A percentile compares a stretch with the other conserved stretches of the same genome.
These are phyloP conservation scores for Hermaeophaga mercurialis DNA, from an alignment of 2,888 invertebrate species.

Conservation along the genomic window DNA sequence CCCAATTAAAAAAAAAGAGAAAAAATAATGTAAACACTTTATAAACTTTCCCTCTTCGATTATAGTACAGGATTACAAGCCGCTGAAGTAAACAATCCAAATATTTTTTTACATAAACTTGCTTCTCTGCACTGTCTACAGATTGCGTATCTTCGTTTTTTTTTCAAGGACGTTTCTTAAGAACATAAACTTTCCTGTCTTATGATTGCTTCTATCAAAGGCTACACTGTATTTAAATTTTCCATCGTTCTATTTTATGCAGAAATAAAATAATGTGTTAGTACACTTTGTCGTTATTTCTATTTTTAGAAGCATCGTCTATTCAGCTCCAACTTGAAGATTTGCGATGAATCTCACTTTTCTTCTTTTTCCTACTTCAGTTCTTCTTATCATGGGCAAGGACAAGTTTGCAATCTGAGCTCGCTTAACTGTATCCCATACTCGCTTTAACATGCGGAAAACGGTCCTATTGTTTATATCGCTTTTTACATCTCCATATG, in stretches of 20 bases:
- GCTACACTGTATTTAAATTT: conserved; percentile 2
- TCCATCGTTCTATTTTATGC: conserved; percentile 7
- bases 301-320: conserved; percentile 14
- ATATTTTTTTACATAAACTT: too few species aligned
- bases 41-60: too few species aligned
- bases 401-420: conserved; percentile 26
- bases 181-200: neutral
- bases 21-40: too few species aligned
- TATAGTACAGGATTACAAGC: too few species aligned
- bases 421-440: conserved; percentile 46
- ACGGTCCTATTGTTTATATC: conserved; percentile 49
- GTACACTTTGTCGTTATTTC: conserved; percentile 10
- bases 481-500: conserved; percentile 44
- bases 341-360: conserved; percentile 17
- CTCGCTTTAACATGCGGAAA: conserved; percentile 40
- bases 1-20: too few species aligned
- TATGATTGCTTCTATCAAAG: neutral
- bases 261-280: conserved; percentile 12
- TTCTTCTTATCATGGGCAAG: conserved; percentile 22
- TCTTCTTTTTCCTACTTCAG: neutral
- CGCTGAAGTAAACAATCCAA: too few species aligned
- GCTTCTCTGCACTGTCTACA: too few species aligned
- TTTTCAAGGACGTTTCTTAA: neutral
- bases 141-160: too few species aligned
- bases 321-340: conserved; percentile 11